Conservation (phyloP, 1,140 invertebrate species). For the Dermatophagoides farinae region DNA sequence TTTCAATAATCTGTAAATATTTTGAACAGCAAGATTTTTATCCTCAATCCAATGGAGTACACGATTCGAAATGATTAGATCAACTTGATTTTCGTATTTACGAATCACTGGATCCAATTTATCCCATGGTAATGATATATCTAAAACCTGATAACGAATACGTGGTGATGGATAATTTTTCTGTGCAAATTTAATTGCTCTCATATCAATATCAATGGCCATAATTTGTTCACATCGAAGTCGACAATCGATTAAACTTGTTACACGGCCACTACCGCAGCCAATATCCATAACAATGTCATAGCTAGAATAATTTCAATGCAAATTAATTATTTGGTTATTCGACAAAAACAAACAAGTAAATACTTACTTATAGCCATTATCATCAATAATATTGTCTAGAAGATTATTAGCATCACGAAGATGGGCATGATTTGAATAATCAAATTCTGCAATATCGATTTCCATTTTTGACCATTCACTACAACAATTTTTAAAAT, state of each 20-base stretch:
- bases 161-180: not conserved
- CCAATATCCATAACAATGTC: constrained; percentile 8
- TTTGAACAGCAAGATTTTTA: not conserved
- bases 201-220: constrained; percentile 6
- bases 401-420: constrained; percentile 9
- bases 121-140: constrained; percentile 4
- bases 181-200: not conserved
- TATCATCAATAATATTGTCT: constrained; percentile 11
- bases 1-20: constrained; percentile 2
- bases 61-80: constrained; percentile 7
- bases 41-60: constrained; percentile 10
- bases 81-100: constrained; percentile 1
- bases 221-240: not conserved
- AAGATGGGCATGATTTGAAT: constrained; percentile 4
- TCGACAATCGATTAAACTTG: not conserved
- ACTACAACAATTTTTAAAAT: not conserved
- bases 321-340: not conserved
- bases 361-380: not conserved
- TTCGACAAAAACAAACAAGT: not conserved
- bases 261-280: constrained; percentile 7
- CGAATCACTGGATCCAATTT: not conserved
- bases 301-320: not conserved
- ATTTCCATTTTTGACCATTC: constrained; percentile 1
- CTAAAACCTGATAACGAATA: not conserved
- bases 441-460: not conserved